Evolutionary conservation across 2,113 vertebrate species (phyloP).

Genomic region (Orthonyx spaldingii): DNA sequence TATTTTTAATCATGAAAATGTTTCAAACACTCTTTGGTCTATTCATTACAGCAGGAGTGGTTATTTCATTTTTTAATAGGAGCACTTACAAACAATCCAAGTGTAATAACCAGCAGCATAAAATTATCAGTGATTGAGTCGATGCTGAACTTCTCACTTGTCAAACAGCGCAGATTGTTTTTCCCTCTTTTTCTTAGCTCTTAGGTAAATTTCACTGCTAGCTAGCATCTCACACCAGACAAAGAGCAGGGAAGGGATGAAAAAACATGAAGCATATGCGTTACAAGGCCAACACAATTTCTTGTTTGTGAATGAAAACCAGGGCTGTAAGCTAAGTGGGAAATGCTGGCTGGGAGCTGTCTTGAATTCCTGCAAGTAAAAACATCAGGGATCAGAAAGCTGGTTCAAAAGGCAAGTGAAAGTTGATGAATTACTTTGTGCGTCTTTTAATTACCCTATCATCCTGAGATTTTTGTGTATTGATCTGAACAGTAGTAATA

Average conservation of each 20-base stretch:
- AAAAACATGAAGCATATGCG: constrained; percentile 60
- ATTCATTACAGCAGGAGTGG: constrained; percentile 60
- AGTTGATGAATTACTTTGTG: constrained; percentile 70
- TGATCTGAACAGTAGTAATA: constrained; percentile 72
- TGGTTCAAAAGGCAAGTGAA: constrained; percentile 62
- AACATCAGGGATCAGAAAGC: constrained; percentile 66
- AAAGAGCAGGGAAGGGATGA: constrained; percentile 66
- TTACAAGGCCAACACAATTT: constrained; percentile 63
- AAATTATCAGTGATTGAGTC: constrained; percentile 68
- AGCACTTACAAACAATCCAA: constrained; percentile 71
- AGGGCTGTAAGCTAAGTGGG: constrained; percentile 64
- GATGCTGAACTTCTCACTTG: constrained; percentile 65
- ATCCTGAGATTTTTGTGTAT: constrained; percentile 76
- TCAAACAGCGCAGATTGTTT: constrained; percentile 53
- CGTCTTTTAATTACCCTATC: constrained; percentile 76
- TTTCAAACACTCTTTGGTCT: constrained; percentile 31
- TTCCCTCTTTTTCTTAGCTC: constrained; percentile 42
- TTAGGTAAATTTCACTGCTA: constrained; percentile 69
- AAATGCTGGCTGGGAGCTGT: constrained; percentile 55
- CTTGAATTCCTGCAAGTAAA: constrained; percentile 64
- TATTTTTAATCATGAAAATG: constrained; percentile 54
- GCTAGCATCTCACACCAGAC: constrained; percentile 56
- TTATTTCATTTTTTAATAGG: constrained; percentile 66
- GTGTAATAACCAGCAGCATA: constrained; percentile 69
- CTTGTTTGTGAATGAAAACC: constrained; percentile 70